phyloP scores from a whole-genome alignment of 2,797 vertebrate species.

The Fratercula arctica region DNA sequence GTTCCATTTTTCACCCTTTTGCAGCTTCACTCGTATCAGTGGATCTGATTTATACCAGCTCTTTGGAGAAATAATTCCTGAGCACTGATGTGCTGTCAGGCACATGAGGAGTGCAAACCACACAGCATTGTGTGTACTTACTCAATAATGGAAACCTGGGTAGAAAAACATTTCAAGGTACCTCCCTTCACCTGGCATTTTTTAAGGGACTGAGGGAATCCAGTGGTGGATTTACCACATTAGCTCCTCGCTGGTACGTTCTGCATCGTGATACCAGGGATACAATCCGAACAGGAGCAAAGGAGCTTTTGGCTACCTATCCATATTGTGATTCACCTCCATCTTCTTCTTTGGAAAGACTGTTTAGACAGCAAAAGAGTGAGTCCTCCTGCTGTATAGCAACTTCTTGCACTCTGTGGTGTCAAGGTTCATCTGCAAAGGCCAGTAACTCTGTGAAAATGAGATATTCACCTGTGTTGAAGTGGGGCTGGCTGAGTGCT shows the following conservation, averaged over 20 bases:
- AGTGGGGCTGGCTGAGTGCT: background rate
- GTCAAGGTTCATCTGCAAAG: background rate
- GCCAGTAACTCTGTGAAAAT: background rate
- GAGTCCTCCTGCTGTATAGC: background rate
- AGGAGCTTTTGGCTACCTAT: background rate
- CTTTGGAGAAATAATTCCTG: background rate
- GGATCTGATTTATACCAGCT: background rate
- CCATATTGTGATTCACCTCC: background rate
- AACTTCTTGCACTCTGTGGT: background rate
- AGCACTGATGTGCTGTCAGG: background rate
- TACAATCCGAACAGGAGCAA: background rate
- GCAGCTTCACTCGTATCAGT: background rate
- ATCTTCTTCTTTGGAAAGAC: background rate
- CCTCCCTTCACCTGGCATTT: background rate
- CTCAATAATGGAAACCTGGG: background rate
- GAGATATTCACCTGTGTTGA: background rate
- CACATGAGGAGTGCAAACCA: accelerated
- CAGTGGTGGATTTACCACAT: background rate
- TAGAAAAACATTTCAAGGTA: background rate
- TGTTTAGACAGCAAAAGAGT: background rate
- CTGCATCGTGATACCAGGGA: background rate
- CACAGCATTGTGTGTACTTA: background rate
- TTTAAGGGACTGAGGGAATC: background rate
- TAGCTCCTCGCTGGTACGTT: background rate
- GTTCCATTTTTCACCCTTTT: background rate